These are phyloP conservation scores for Pithys albifrons DNA, from an alignment of 2,113 vertebrate genomes.

Conservation along the genomic window DNA sequence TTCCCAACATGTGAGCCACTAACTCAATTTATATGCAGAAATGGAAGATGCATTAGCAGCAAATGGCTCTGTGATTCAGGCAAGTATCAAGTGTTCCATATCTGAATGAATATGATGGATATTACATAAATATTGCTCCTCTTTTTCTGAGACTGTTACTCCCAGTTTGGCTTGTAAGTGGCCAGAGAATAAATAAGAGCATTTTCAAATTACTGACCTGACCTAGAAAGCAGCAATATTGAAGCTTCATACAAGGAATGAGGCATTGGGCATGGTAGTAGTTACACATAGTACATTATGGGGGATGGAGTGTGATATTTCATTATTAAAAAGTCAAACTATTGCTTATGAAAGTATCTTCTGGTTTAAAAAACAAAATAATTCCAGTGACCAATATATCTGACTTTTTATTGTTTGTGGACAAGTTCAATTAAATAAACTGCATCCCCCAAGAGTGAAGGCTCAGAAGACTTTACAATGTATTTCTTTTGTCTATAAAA, in stretches of 20 bases:
- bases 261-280: not conserved
- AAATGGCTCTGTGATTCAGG: slow-evolving; percentile 97
- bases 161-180: not conserved
- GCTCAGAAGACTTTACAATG: not conserved
- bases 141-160: not conserved
- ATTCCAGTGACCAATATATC: not conserved
- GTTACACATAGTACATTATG: not conserved
- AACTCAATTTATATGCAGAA: slow-evolving; percentile 92
- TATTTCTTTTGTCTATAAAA: not conserved
- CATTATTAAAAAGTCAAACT: not conserved
- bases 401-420: not conserved
- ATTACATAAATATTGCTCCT: not conserved
- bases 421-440: not conserved
- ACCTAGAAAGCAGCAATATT: not conserved
- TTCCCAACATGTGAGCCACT: slow-evolving; percentile 92
- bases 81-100: slow-evolving; percentile 49
- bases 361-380: not conserved
- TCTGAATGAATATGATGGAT: not conserved
- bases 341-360: not conserved
- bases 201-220: not conserved
- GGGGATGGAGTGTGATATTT: not conserved
- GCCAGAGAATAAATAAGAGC: not conserved
- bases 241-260: not conserved
- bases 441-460: not conserved
- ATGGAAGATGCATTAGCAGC: slow-evolving; percentile 89